phyloP scores from a whole-genome alignment of 2,797 vertebrate species.

The Thalassophryne amazonica region DNA sequence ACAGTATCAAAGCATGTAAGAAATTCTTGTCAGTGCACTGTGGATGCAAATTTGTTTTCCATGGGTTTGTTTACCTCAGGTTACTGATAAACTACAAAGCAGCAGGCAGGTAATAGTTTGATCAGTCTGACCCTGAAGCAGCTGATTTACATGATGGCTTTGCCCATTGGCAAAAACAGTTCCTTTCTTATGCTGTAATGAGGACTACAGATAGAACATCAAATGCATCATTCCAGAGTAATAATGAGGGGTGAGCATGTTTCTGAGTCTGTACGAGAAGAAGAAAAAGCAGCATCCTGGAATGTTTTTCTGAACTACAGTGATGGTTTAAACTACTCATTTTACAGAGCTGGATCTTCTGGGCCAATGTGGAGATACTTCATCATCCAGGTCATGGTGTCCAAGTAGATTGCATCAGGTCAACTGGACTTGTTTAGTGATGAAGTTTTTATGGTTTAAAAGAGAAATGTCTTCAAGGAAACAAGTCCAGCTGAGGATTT shows the following conservation, averaged over 20 bases:
- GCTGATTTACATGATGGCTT: constrained; percentile 57
- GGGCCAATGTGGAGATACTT: too few relatives aligned
- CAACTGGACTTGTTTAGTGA: too few relatives aligned
- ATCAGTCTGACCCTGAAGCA: constrained; percentile 39
- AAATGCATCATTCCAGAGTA: constrained; percentile 23
- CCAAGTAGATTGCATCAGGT: too few relatives aligned
- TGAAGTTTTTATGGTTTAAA: too few relatives aligned
- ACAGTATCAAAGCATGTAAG: not conserved
- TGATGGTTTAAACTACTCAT: too few relatives aligned
- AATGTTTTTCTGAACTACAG: too few relatives aligned
- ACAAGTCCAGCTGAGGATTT: too few relatives aligned
- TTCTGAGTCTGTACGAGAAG: not conserved
- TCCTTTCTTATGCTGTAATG: constrained; percentile 13
- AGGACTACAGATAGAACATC: constrained; percentile 31
- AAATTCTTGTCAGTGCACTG: not conserved
- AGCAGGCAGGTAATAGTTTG: constrained; percentile 53
- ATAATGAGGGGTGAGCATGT: constrained; percentile 3
- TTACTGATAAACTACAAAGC: constrained; percentile 40
- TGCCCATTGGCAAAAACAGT: constrained; percentile 18
- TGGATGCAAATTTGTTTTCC: constrained; percentile 6
- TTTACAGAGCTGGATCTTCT: too few relatives aligned
- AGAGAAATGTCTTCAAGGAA: too few relatives aligned
- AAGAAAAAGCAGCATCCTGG: constrained; percentile 2
- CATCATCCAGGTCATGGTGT: too few relatives aligned
- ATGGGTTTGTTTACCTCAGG: constrained; percentile 39